Evolutionary conservation across 2,113 vertebrate genomes (phyloP).

Genomic region (Alexandromys fortis): DNA sequence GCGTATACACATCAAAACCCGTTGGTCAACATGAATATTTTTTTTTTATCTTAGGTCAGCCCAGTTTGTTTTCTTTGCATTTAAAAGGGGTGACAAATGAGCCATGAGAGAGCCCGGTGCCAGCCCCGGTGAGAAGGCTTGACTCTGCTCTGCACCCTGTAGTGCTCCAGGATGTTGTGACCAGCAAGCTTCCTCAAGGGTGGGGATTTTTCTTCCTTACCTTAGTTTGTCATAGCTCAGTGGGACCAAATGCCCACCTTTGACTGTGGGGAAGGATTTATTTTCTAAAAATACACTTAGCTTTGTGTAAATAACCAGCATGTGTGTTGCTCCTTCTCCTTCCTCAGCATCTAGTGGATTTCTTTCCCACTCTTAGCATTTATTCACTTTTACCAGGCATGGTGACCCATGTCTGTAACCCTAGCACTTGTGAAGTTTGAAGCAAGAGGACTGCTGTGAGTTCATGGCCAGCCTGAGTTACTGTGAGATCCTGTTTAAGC

Average conservation of each 20-base stretch:
- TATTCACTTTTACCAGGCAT: too few relatives aligned
- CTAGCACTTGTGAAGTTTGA: neutral
- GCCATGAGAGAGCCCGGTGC: neutral
- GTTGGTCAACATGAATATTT: neutral
- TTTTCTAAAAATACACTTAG: neutral
- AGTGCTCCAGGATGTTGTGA: neutral
- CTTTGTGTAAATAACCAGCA: neutral
- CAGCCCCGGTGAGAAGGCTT: neutral
- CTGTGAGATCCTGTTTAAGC: neutral
- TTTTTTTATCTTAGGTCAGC: conserved; percentile 2
- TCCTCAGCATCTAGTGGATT: neutral
- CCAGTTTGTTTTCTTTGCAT: neutral
- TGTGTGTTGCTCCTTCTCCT: accelerated
- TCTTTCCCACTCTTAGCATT: neutral
- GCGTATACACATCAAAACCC: neutral
- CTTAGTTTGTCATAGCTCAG: neutral
- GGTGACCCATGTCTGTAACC: neutral
- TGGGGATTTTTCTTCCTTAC: neutral
- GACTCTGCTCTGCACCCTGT: accelerated
- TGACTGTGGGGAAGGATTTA: neutral
- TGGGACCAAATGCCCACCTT: neutral
- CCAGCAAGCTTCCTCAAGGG: neutral
- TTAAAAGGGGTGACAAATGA: conserved; percentile 24
- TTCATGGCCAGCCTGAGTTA: neutral
- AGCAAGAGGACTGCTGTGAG: neutral